Conservation (phyloP, 1,140 invertebrate species). For the Dreissena rostriformis region DNA sequence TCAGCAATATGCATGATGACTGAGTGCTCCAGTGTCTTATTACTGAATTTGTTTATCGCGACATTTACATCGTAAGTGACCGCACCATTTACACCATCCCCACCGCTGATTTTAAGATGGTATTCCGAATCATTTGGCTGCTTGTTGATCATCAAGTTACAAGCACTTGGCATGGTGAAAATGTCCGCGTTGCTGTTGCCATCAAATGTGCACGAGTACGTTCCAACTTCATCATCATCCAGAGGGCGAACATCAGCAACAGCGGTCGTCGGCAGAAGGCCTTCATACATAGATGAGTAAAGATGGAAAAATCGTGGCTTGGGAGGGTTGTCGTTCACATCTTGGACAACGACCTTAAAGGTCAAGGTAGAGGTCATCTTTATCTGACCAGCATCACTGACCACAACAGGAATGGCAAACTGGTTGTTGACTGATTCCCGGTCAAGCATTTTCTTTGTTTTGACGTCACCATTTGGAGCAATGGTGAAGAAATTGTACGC, state of each 20-base stretch:
- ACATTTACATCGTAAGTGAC: slow-evolving; percentile 92
- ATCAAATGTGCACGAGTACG: slow-evolving; percentile 88
- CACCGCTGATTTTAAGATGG: slow-evolving; percentile 90
- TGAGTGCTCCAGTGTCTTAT: slow-evolving; percentile 91
- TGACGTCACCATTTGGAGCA: slow-evolving; percentile 90
- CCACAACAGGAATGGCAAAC: slow-evolving; percentile 89
- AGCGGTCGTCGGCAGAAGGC: slow-evolving; percentile 85
- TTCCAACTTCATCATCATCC: slow-evolving; percentile 92
- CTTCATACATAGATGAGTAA: slow-evolving; percentile 86
- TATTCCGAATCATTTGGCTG: slow-evolving; percentile 75
- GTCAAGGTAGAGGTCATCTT: slow-evolving; percentile 90
- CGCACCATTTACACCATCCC: slow-evolving; percentile 90
- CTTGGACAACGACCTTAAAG: slow-evolving; percentile 90
- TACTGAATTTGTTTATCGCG: slow-evolving; percentile 90
- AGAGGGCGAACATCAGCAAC: slow-evolving; percentile 95
- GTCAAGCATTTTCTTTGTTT: slow-evolving; percentile 90
- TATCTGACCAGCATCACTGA: slow-evolving; percentile 93
- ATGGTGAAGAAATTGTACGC: slow-evolving; percentile 87
- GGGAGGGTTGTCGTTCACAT: slow-evolving; percentile 96
- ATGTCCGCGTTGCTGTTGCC: slow-evolving; percentile 83
- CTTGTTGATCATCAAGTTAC: slow-evolving; percentile 86
- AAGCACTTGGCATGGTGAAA: slow-evolving; percentile 86
- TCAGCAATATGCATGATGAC: slow-evolving; percentile 79
- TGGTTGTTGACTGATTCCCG: slow-evolving; percentile 88
- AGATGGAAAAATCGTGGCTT: slow-evolving; percentile 91